Conservation (phyloP, 2,113 vertebrate genomes). For the Puntigrus tetrazona region DNA sequence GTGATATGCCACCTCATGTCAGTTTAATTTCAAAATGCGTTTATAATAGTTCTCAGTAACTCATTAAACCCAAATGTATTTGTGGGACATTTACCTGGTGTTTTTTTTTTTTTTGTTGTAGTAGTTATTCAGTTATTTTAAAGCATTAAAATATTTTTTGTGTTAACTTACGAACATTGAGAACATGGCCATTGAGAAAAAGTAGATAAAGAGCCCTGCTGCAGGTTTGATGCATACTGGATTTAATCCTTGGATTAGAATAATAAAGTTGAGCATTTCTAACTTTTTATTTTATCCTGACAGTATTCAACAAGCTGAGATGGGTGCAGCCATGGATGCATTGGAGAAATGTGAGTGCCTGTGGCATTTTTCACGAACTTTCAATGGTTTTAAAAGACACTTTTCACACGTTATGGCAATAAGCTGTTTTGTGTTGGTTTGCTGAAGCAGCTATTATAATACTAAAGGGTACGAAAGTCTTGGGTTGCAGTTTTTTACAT, state of each 20-base stretch:
- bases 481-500: neutral
- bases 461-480: neutral
- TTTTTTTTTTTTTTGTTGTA: no score
- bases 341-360: constrained; percentile 95
- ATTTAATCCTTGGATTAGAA: neutral
- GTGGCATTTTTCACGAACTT: neutral
- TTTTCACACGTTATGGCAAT: neutral
- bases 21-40: no score
- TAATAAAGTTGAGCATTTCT: neutral
- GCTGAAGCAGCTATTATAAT: neutral
- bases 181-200: neutral
- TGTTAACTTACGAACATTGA: no score
- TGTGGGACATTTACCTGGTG: no score
- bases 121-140: no score
- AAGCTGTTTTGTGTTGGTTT: neutral
- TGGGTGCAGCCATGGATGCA: constrained; percentile 98
- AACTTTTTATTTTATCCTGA: neutral
- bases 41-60: no score
- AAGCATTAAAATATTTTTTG: no score
- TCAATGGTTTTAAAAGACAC: neutral
- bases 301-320: constrained; percentile 99
- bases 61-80: no score
- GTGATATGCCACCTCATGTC: no score
- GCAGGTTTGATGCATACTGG: neutral
- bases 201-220: neutral